Evolutionary conservation across 2,797 vertebrate species (phyloP), one percentile per base, ranked within the genome.

Genomic region (Oryzias sinensis): DNA sequence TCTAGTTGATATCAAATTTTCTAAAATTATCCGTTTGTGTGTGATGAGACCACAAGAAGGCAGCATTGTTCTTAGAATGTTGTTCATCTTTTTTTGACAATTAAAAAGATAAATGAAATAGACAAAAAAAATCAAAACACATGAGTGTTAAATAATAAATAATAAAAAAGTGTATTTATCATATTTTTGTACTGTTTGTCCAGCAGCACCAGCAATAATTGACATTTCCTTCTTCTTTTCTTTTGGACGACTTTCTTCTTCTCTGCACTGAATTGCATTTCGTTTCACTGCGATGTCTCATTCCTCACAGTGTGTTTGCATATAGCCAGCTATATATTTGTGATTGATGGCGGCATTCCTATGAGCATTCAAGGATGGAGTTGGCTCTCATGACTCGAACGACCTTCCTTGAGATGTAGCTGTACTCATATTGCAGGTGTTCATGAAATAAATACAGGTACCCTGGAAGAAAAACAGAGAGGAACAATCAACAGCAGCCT

Each of bases 361-460:
- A 49, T 93, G 84, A 97, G 72, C 97, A 99, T 92, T 92, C 94
- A 69, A 99, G 78, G 2, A 98, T 62, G 5, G 95, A 93, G 84
- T 97, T 98, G 47, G 94, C 83, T 62, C 93, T 89, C 87, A 93
- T 48, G 67, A 97, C 89, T 18, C 93, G 91, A 1, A 93, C 81
- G 61, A 98, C 89, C 72, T 94, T 94, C 77, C 87, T 90, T 41
- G 92, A 87, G 74, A 41, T 93, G 85, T 95, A 93, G 67, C 91
- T 97, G 76, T 95, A 99, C 79, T 99, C 95, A 62, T 93, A 99
- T 78, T 93, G 94, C 18, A 93, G 11, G 0, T 92, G 65, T 5
- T 94, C 93, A 1, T 84, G 94, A 90, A 94, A 98, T 83, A 99
- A 95, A 66, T 95, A 93, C 63, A 98, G 84, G 17, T 93, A 93